A percentile compares a stretch with the other conserved stretches of the same genome.
phyloP scores from a whole-genome alignment of 2,888 invertebrate species.

The Clepsis dumicolana region DNA sequence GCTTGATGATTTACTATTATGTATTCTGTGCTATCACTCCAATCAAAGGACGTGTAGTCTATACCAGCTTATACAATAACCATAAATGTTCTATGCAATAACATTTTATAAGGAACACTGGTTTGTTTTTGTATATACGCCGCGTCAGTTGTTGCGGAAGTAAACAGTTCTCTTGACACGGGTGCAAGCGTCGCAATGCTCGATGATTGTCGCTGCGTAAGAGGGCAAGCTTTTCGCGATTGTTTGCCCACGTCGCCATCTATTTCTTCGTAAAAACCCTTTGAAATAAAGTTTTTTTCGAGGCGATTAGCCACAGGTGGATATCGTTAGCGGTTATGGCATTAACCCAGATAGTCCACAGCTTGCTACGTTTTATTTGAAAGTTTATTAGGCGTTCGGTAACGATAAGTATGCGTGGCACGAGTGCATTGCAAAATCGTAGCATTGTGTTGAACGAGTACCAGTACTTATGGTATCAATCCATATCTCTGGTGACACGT shows the following conservation, averaged over 20 bases:
- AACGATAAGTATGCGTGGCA: slow-evolving; percentile 43
- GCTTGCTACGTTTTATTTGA: slow-evolving; percentile 36
- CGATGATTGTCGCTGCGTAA: slow-evolving; percentile 57
- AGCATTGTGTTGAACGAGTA: slow-evolving; percentile 49
- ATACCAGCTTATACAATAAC: background rate
- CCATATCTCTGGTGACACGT: slow-evolving; percentile 50
- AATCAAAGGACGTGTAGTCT: background rate
- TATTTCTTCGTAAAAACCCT: background rate
- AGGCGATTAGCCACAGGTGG: slow-evolving; percentile 23
- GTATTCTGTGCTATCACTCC: too few relatives aligned
- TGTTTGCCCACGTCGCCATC: slow-evolving; percentile 45
- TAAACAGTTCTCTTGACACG: slow-evolving; percentile 75
- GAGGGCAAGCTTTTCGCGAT: slow-evolving; percentile 50
- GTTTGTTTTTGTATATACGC: slow-evolving; percentile 21
- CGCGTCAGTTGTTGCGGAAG: slow-evolving; percentile 53
- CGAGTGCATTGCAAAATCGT: slow-evolving; percentile 48
- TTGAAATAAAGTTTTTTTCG: slow-evolving; percentile 16
- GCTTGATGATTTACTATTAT: too few relatives aligned
- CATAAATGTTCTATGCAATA: background rate
- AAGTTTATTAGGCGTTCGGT: slow-evolving; percentile 41
- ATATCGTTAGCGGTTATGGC: slow-evolving; percentile 52
- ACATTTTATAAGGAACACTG: slow-evolving; percentile 13
- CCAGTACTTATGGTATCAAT: slow-evolving; percentile 43
- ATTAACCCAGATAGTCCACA: slow-evolving; percentile 51
- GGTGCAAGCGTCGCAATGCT: slow-evolving; percentile 72